Evolutionary conservation across 2,113 vertebrate species (phyloP).

Genomic region (Serinus canaria): DNA sequence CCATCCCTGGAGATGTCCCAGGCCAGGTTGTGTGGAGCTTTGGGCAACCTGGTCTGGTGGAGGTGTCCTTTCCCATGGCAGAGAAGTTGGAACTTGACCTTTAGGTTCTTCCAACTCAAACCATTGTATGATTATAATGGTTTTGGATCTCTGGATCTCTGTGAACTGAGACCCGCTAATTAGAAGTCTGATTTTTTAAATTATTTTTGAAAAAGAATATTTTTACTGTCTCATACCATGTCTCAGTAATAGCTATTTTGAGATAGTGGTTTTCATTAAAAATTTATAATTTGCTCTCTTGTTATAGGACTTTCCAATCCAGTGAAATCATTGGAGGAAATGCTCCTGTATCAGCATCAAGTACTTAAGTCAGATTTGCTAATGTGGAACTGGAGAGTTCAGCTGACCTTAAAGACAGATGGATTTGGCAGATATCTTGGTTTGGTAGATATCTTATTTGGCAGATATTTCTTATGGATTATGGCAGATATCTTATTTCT

Average conservation of each 20-base stretch:
- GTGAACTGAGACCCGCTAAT: not conserved
- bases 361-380: not conserved
- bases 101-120: not conserved
- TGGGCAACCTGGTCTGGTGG: not conserved
- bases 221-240: not conserved
- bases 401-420: not conserved
- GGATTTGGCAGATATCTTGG: not conserved
- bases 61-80: not conserved
- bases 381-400: not conserved
- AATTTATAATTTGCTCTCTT: not conserved
- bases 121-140: not conserved
- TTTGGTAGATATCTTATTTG: too few species aligned
- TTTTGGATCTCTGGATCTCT: not conserved
- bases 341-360: not conserved
- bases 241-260: not conserved
- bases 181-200: not conserved
- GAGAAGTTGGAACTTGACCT: not conserved
- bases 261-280: not conserved
- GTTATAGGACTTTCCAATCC: not conserved
- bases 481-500: too few species aligned
- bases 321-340: not conserved
- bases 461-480: too few species aligned
- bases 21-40: not conserved
- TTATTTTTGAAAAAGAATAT: not conserved
- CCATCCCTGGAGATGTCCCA: not conserved